A percentile compares a stretch with the other conserved stretches of the same genome.
Evolutionary conservation across 1,140 invertebrate species (phyloP).

Genomic region (Copidosoma floridanum): DNA sequence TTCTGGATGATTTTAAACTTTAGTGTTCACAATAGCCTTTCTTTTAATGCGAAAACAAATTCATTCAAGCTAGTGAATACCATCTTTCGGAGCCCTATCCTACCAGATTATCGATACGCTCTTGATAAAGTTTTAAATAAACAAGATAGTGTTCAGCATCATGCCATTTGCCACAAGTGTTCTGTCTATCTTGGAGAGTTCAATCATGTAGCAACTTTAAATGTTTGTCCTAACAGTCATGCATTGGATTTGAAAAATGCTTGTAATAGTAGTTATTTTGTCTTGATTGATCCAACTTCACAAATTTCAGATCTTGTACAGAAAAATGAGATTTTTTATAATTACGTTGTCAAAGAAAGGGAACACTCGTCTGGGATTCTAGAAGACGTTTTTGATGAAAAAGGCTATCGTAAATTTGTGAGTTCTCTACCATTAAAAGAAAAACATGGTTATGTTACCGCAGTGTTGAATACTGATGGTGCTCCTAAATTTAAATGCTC

Average conservation of each 20-base stretch:
- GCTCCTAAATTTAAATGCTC: slow-evolving; percentile 6
- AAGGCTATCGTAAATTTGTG: slow-evolving; percentile 4
- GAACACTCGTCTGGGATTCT: background rate
- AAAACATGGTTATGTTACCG: background rate
- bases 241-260: background rate
- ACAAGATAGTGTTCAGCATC: background rate
- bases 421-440: background rate
- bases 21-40: background rate
- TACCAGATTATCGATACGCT: background rate
- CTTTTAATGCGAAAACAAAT: background rate
- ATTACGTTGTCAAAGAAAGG: background rate
- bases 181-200: background rate
- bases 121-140: slow-evolving; percentile 5
- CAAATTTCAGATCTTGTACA: background rate
- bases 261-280: slow-evolving; percentile 4
- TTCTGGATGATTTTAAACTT: slow-evolving; percentile 9
- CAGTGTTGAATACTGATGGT: slow-evolving; percentile 12
- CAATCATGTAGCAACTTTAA: too few species aligned
- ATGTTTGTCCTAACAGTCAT: background rate
- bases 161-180: slow-evolving; percentile 7
- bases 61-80: slow-evolving; percentile 10
- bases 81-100: background rate
- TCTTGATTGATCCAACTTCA: slow-evolving; percentile 3
- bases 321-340: background rate
- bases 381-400: slow-evolving; percentile 4